Evolutionary conservation across 1,140 invertebrate genomes (phyloP), one percentile per base, ranked within the genome.

Genomic region (Pteromalus puparum): DNA sequence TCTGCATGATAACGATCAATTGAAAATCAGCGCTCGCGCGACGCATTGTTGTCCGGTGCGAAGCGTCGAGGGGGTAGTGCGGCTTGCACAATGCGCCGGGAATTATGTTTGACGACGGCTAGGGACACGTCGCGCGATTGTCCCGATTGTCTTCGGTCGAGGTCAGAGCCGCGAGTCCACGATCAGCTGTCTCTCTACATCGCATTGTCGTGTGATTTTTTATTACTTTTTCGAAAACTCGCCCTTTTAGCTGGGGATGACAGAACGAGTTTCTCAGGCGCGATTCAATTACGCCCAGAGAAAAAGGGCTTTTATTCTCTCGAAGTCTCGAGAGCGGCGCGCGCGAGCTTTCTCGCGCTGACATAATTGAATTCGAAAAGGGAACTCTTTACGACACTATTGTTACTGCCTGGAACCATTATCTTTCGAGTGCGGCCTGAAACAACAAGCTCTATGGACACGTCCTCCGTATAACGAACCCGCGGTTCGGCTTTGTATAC

Each of bases 311-410:
- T 81, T 81, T 70, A 72, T 81, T 24, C 78, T 81, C 67, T 70
- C 30, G 6, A 26, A 46, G 24, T 42, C 67, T 70, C 38, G 21
- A 70, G 24, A 28, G 38, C 30, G 3, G 30, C 30, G 30, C 30
- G 30, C 30, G 30, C 30, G 13, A 68, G 28, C 30, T 12, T 68
- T 7, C 68, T 68, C 61, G 13, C 30, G 30, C 53, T 48, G 78
- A 70, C 78, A 46, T 81, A 81, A 81, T 81, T 81, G 78, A 26
- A 81, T 81, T 70, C 78, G 42, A 67, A 26, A 46, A 48, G 70
- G 70, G 18, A 68, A 42, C 30, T 53, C 46, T 34, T 34, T 61
- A 65, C 76, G 15, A 9, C 13, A 34, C 53, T 15, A 61, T 81
- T 81, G 65, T 81, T 13, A 24, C 77, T 65, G 26, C 18, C 76